These are phyloP conservation scores for Dastarcus helophoroides DNA, from an alignment of 2,888 invertebrate genomes.

Conservation along the genomic window DNA sequence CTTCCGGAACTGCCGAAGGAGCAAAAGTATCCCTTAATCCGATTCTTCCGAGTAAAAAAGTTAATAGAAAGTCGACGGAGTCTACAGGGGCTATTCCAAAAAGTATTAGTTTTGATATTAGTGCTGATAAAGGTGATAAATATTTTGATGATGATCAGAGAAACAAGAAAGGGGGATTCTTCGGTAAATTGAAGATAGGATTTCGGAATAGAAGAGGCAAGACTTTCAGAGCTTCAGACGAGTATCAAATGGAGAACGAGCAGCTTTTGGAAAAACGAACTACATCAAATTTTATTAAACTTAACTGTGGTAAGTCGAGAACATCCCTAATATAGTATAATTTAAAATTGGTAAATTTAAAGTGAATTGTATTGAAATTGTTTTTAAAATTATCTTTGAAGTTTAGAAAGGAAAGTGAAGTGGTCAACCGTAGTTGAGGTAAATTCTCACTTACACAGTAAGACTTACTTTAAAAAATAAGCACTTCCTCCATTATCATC, in stretches of 20 bases:
- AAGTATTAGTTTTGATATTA: conserved; percentile 84
- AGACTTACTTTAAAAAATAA: no score
- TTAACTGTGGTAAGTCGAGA: no score
- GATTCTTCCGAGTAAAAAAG: conserved; percentile 15
- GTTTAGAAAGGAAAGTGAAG: no score
- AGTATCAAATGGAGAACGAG: conserved; percentile 18
- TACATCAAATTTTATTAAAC: no score
- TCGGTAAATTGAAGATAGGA: conserved; percentile 60
- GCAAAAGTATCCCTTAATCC: conserved; percentile 29
- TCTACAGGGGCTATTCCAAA: conserved; percentile 82
- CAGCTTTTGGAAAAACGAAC: no score
- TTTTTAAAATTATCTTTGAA: no score
- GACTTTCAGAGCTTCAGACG: conserved; percentile 33
- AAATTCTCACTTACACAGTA: no score
- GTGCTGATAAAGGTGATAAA: conserved; percentile 69
- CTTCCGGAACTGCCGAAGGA: conserved; percentile 31
- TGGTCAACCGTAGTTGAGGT: no score
- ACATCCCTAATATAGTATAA: no score
- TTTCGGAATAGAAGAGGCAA: conserved; percentile 53
- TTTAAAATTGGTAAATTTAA: no score
- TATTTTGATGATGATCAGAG: conserved; percentile 44
- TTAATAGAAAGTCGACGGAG: conserved; percentile 23
- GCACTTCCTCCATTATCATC: no score
- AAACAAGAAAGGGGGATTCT: conserved; percentile 51
- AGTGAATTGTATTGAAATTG: no score